A percentile compares a stretch with the other conserved stretches of the same genome.
Conservation (phyloP, 2,113 vertebrate species). For the Semnornis frantzii region DNA sequence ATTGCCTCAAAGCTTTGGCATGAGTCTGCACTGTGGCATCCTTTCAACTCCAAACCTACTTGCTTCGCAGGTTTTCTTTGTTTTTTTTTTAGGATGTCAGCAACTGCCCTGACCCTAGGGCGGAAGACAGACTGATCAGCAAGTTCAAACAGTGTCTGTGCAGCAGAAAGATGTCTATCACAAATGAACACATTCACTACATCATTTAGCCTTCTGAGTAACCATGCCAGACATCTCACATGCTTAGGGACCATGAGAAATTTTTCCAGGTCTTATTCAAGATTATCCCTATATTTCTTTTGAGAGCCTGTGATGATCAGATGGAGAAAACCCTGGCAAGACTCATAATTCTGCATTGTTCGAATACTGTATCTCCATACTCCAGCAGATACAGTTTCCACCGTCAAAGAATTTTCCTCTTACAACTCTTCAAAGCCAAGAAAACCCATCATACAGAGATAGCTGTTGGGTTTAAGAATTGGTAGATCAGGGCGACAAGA, state of each 20-base stretch:
- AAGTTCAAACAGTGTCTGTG: slow-evolving; percentile 47
- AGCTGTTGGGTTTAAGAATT: background rate
- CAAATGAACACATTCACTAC: slow-evolving; percentile 4
- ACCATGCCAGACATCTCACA: background rate
- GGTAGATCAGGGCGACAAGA: background rate
- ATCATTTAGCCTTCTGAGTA: background rate
- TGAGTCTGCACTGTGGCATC: slow-evolving; percentile 30
- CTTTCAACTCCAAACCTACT: slow-evolving; percentile 57
- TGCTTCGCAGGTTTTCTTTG: slow-evolving; percentile 42
- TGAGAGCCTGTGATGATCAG: background rate
- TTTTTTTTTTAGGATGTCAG: slow-evolving; percentile 41
- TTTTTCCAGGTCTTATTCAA: background rate
- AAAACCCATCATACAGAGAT: background rate
- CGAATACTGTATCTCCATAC: background rate
- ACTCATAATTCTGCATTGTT: background rate
- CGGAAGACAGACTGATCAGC: slow-evolving; percentile 29
- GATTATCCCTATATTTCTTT: background rate
- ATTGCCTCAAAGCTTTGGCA: slow-evolving; percentile 54
- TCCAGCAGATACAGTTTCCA: background rate
- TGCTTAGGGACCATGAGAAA: background rate
- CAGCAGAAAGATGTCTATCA: slow-evolving; percentile 56
- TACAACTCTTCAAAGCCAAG: background rate
- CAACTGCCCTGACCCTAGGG: slow-evolving; percentile 17
- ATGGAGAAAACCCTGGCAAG: background rate
- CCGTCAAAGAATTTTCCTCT: background rate